Base-by-base conservation (phyloP, 2,113 vertebrate genomes). In the Sclerurus mexicanus region DNA sequence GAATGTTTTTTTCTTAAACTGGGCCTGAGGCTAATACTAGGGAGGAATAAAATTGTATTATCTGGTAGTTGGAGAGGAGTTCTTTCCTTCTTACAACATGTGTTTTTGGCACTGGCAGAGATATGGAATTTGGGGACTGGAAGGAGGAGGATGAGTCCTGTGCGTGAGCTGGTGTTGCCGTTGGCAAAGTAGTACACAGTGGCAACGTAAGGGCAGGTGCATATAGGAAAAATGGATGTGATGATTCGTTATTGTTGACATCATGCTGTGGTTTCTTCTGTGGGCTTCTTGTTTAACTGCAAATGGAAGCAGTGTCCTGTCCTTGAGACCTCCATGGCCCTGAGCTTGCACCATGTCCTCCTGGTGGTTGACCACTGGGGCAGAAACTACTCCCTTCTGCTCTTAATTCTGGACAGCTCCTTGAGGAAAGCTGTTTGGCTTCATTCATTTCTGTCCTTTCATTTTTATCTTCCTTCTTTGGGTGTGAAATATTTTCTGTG, bases 291-390 rank as follows among this genome's bases (percentile, higher is more conserved):
- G 24, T 75, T 49, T 47, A 82, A 42, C 46, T 30, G 27, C 0
- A 0, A 17, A 44, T 10, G 30, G 58, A 44, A 60, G 10, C 3
- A 4, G 16, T 21, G 25, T 37, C 44, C 42, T 33, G 20, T 84
- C 14, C 35, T 18, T 0, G 0, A 67, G 37, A 63, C 20, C 52
- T 62, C 25, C 7, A 3, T 13, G 71, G 20, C n/a, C 35, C 17
- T 67, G 21, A 59, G 23, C n/a, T 89, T 3, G 1, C 10, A 39
- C 44, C n/a, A 2, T 0, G 1, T 59, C 22, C 46, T 84, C 25
- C 59, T 28, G 0, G 62, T 37, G 49, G 3, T 64, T 14, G 23
- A 56, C 25, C 8, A 7, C 14, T 31, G 3, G 3, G 33, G 14
- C 30, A 82, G 67, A 60, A 66, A 28, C 31, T n/a, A 0, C 30